Base-by-base conservation (phyloP, 2,797 vertebrate species). In the Poeciliopsis infans region DNA sequence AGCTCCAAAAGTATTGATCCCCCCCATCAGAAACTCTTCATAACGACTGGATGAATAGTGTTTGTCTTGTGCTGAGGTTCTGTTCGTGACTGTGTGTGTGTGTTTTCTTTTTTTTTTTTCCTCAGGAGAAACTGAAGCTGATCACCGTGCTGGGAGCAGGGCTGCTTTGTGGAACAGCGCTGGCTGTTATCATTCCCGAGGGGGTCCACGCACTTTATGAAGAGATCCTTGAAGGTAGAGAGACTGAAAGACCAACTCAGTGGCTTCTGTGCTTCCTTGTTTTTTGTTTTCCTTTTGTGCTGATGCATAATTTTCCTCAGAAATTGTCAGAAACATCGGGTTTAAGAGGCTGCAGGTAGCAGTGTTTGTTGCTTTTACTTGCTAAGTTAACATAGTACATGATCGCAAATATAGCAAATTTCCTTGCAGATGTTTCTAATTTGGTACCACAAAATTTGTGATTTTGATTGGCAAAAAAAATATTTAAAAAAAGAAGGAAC, bases 191-290 rank as follows among this genome's bases (percentile, higher is more conserved):
- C 80, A 97, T 99, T 82, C 98, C 98, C 1, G 98, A 99, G 93
- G 98, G 98, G 78, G 98, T 99, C 78, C 98, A 99, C 45, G 97
- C 97, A 75, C 97, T 99, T 85, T 99, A 99, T 90, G 98, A 98
- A 91, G 98, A 99, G 80, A 95, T 97, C 83, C 94, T 99, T 76
- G 97, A 99, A 92, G 97, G 98, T 99, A 88, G 2, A 76, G 15
- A 28, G 71, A 23, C 4, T 31, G 57, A 31, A 31, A 36, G 31
- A 18, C 28, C 1, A 61, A 51, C 13, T 33, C 57, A 7, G 57
- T 7, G 18, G 16, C 33, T 66, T 66, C 33, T 23, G 10, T 66
- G 15, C 33, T 36, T 11, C 15, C 16, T 45, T 45, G 2, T 43
- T 43, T 43, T 41, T 7, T 49, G 6, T 47, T 49, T 49, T 5